Conservation (phyloP, 35 echinoderm and acorn worm genomes). For the Amphiura filiformis region DNA sequence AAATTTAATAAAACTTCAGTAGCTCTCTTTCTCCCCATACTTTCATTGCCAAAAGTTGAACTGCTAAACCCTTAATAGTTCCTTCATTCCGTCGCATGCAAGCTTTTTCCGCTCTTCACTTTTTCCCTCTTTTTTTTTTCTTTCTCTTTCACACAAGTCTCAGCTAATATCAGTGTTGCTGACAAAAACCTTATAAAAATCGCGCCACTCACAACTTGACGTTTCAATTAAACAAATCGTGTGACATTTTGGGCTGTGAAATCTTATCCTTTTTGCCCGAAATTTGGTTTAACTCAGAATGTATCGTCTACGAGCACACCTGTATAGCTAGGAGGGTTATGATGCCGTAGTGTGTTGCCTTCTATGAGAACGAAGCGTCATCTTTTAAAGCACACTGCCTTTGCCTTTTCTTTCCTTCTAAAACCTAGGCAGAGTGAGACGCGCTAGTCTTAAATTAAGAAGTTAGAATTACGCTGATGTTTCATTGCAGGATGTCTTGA, state of each 20-base stretch:
- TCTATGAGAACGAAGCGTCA: background rate
- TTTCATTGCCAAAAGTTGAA: background rate
- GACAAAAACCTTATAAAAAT: constrained; percentile 14
- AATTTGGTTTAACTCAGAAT: constrained; percentile 9
- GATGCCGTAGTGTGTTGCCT: background rate
- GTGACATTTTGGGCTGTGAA: background rate
- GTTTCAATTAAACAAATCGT: background rate
- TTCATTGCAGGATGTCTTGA: background rate
- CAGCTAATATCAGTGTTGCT: background rate
- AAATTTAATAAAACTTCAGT: constrained; percentile 3
- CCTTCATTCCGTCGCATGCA: background rate
- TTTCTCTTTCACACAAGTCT: background rate
- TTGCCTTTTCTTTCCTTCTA: background rate
- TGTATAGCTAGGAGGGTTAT: background rate
- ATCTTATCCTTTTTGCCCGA: background rate
- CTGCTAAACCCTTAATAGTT: background rate
- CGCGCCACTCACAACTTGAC: constrained; percentile 12
- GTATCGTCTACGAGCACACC: background rate
- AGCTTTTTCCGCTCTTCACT: background rate
- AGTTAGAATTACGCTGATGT: constrained; percentile 10
- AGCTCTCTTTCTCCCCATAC: background rate
- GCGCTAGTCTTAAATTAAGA: background rate
- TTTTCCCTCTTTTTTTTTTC: background rate
- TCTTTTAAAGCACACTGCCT: background rate
- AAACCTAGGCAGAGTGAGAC: background rate